Percentiles rank a stretch among this genome's conserved stretches.
phyloP scores from a whole-genome alignment of 2,113 vertebrate genomes.

The Platysteira castanea region DNA sequence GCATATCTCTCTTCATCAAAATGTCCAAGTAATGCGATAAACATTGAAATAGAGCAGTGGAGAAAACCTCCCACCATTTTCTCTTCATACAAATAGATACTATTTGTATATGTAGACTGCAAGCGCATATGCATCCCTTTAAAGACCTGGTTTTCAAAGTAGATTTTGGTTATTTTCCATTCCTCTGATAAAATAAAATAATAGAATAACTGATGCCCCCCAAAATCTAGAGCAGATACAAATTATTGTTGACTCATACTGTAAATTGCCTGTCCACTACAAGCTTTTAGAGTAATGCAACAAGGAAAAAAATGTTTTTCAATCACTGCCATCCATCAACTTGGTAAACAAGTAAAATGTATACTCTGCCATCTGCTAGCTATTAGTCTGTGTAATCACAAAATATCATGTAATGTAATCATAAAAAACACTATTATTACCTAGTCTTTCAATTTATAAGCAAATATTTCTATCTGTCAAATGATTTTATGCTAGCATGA shows the following conservation, averaged over 20 bases:
- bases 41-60: slow-evolving; percentile 29
- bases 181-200: background rate
- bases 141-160: background rate
- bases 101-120: background rate
- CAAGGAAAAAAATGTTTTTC: slow-evolving; percentile 15
- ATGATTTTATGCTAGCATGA: slow-evolving; percentile 13
- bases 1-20: background rate
- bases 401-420: slow-evolving; percentile 54
- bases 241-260: background rate
- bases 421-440: slow-evolving; percentile 53
- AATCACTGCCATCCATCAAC: slow-evolving; percentile 39
- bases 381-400: slow-evolving; percentile 61
- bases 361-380: slow-evolving; percentile 43
- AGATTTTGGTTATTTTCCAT: background rate
- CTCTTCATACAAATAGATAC: background rate
- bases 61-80: background rate
- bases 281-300: slow-evolving; percentile 36
- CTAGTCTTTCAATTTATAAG: slow-evolving; percentile 51
- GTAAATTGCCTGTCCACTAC: slow-evolving; percentile 25
- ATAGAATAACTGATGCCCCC: background rate
- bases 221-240: background rate
- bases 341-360: slow-evolving; percentile 33
- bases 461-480: slow-evolving; percentile 53
- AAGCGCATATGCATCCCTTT: background rate
- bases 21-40: slow-evolving; percentile 39